A percentile compares a stretch with the other conserved stretches of the same genome.
phyloP scores from a whole-genome alignment of 2,113 vertebrate genomes.

The Maccullochella peelii region DNA sequence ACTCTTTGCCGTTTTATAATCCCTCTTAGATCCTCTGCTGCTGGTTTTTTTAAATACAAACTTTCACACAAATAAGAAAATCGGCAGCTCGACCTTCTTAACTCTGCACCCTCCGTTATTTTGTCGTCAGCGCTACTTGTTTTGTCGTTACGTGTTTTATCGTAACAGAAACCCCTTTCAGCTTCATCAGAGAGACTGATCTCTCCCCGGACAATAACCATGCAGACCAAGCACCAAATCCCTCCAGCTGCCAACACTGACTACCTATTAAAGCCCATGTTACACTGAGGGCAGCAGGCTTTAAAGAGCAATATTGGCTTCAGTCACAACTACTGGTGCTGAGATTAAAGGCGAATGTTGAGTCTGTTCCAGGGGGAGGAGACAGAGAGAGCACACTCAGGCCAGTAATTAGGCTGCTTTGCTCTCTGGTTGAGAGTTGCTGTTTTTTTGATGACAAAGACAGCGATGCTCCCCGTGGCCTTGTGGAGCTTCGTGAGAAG shows the following conservation, averaged over 20 bases:
- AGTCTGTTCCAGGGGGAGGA: constrained; percentile 17
- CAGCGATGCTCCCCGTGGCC: neutral
- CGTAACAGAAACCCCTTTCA: constrained; percentile 15
- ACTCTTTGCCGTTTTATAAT: too few relatives aligned
- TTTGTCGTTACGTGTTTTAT: too few relatives aligned
- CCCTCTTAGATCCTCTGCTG: too few relatives aligned
- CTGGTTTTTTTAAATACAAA: too few relatives aligned
- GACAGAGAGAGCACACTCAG: neutral
- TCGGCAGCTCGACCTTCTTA: too few relatives aligned
- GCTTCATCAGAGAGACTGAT: constrained; percentile 47
- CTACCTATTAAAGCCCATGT: constrained; percentile 19
- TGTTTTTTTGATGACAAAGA: constrained; percentile 13
- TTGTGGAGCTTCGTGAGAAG: neutral
- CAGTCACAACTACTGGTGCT: constrained; percentile 17
- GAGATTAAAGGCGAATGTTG: constrained; percentile 43
- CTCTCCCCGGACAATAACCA: constrained; percentile 29
- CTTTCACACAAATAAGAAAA: too few relatives aligned
- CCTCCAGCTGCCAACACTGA: constrained; percentile 51
- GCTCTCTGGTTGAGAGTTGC: neutral
- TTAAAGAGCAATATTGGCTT: constrained; percentile 38
- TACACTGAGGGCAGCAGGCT: constrained; percentile 18
- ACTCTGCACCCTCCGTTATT: constrained; percentile 16
- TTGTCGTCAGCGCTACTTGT: neutral
- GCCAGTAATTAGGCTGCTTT: constrained; percentile 19
- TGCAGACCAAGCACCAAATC: constrained; percentile 25